phyloP scores from a whole-genome alignment of 2,888 invertebrate genomes.

The Ochlodes sylvanus region DNA sequence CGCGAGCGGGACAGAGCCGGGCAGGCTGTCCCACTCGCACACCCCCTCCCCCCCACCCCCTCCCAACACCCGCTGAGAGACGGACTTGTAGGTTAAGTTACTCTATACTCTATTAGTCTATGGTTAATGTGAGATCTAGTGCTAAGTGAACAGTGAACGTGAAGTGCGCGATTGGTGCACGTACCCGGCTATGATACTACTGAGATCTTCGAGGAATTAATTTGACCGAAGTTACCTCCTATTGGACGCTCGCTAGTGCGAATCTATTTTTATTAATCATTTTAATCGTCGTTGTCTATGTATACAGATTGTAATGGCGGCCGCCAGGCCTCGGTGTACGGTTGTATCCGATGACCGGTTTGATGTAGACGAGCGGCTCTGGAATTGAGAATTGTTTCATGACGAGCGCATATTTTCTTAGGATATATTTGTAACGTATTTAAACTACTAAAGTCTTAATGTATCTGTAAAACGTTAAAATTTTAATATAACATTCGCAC shows the following conservation, averaged over 20 bases:
- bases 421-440: slow-evolving; percentile 57
- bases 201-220: slow-evolving; percentile 66
- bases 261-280: slow-evolving; percentile 25
- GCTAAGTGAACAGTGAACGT: slow-evolving; percentile 15
- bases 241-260: slow-evolving; percentile 41
- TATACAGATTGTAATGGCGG: slow-evolving; percentile 12
- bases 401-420: slow-evolving; percentile 74
- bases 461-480: slow-evolving; percentile 26
- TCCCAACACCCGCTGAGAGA: slow-evolving; percentile 20
- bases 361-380: slow-evolving; percentile 38
- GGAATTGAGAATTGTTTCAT: slow-evolving; percentile 76
- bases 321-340: not conserved
- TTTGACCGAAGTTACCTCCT: slow-evolving; percentile 65
- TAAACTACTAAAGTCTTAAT: slow-evolving; percentile 58
- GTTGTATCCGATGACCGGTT: not conserved
- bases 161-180: not conserved
- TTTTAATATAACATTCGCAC: slow-evolving; percentile 19
- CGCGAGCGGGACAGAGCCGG: slow-evolving; percentile 47
- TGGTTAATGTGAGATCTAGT: slow-evolving; percentile 15
- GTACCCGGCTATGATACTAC: slow-evolving; percentile 59
- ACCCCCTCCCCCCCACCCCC: slow-evolving; percentile 28
- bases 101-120: too few relatives aligned
- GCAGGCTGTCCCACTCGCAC: slow-evolving; percentile 41
- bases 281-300: slow-evolving; percentile 25
- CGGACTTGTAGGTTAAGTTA: slow-evolving; percentile 23